phyloP scores from a whole-genome alignment of 2,888 invertebrate species.

The Leucophora obtusa region DNA sequence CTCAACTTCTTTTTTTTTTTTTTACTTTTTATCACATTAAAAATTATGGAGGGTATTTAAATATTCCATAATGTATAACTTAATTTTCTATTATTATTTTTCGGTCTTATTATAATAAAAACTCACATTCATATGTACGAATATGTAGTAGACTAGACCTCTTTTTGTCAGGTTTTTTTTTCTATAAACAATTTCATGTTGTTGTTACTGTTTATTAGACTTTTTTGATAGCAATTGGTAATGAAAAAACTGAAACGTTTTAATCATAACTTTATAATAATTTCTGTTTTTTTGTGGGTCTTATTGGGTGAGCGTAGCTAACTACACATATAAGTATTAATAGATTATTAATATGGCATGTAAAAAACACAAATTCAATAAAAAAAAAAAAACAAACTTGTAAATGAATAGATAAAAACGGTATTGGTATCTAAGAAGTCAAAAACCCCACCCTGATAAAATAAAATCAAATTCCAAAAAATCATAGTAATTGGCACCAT shows the following conservation, averaged over 20 bases:
- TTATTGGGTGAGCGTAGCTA: slow-evolving; percentile 9
- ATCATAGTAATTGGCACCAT: not conserved
- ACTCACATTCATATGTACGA: not conserved
- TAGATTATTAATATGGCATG: slow-evolving; percentile 27
- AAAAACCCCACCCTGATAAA: slow-evolving; percentile 29
- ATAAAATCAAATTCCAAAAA: not conserved
- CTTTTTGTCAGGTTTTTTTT: slow-evolving; percentile 42
- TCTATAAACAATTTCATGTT: slow-evolving; percentile 33
- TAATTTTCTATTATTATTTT: too few relatives aligned
- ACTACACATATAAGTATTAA: slow-evolving; percentile 5
- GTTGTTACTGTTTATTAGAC: slow-evolving; percentile 22
- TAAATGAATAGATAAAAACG: slow-evolving; percentile 25
- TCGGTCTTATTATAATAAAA: not conserved
- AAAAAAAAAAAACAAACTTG: slow-evolving; percentile 24
- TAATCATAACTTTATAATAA: slow-evolving; percentile 35
- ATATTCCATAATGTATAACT: too few relatives aligned
- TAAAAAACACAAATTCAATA: slow-evolving; percentile 20
- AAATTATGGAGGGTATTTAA: too few relatives aligned
- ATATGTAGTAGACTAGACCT: slow-evolving; percentile 25
- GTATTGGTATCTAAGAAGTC: slow-evolving; percentile 1
- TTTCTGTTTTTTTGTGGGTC: slow-evolving; percentile 3
- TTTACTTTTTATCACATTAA: too few relatives aligned
- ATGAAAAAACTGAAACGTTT: slow-evolving; percentile 37
- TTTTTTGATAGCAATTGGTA: slow-evolving; percentile 41
- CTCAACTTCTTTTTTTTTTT: too few relatives aligned